Base-by-base conservation (phyloP, 2,113 vertebrate species). In the Clinocottus analis region DNA sequence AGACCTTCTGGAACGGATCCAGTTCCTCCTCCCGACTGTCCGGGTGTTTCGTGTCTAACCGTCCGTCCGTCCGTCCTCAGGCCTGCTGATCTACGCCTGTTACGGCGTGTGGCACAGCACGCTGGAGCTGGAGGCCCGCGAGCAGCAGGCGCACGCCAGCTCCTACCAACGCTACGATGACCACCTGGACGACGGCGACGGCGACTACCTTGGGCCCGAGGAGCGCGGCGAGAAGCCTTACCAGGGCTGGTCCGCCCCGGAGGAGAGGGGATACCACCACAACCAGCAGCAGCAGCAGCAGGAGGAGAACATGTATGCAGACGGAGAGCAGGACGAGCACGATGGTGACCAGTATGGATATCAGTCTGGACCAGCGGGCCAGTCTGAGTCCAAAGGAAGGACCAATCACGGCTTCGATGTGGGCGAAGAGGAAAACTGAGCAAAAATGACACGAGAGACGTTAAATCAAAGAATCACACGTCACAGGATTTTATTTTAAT, bases 31-130 rank as follows among this genome's bases (percentile, higher is more conserved):
- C 12, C 39, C 11, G 21, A n/a, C 21, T 5, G 31, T 13, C 27
- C 39, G 5, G 19, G 21, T 21, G 47, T 49, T 49, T 41, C 1
- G 1, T 35, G 1, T 58, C 10, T 75, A 71, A 76, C 27, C 1
- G 6, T 31, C n/a, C 11, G 0, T 33, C 33, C 6, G 33, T 33
- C 33, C 25, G 0, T 29, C 72, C 0, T 41, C 91, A 99, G 98
- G 98, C 80, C 82, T 99, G 85, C 87, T 99, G 85, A 99, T 98
- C 93, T 99, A 99, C 70, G 95, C 94, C 25, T 96, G 97, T 63
- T 99, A 99, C 0, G 98, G 98, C 27, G 96, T 99, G 90, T 98
- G 98, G 98, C 97, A 99, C 94, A 99, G 98, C 93, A 96, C 96
- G 0, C 91, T 99, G 91, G 98, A 99, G 92, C 96, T 98, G 80